Percentiles rank a stretch among this genome's conserved stretches.
These are phyloP conservation scores for Rousettus leschenaultii DNA, from an alignment of 2,113 vertebrate species.

Conservation along the genomic window DNA sequence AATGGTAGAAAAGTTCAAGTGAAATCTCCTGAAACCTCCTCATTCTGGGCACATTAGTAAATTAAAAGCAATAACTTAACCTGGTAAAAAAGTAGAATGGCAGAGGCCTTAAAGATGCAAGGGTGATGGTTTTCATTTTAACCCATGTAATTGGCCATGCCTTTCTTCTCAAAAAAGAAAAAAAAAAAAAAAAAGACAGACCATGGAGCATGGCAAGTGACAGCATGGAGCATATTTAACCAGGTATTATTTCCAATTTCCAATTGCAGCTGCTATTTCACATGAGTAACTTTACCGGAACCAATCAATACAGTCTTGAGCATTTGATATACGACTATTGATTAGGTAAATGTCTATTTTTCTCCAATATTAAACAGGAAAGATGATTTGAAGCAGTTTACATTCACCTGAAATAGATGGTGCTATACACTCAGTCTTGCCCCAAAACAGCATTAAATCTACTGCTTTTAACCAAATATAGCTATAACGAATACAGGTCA, in stretches of 20 bases:
- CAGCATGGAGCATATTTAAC: neutral
- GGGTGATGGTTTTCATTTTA: neutral
- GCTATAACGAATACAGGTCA: neutral
- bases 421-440: neutral
- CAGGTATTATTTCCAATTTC: conserved; percentile 25
- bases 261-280: conserved; percentile 23
- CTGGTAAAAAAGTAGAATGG: neutral
- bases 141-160: neutral
- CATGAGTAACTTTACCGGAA: conserved; percentile 14
- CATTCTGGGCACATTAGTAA: neutral
- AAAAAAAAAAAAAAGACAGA: neutral
- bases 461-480: neutral
- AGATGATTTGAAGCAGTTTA: conserved; percentile 7
- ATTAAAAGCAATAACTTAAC: neutral
- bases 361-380: neutral
- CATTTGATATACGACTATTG: conserved; percentile 32
- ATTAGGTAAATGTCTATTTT: neutral
- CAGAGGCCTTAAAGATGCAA: neutral
- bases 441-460: neutral
- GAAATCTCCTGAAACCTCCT: neutral
- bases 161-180: neutral
- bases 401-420: neutral
- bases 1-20: neutral
- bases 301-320: neutral
- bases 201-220: neutral